Percentiles rank a stretch among this genome's conserved stretches.
These are phyloP conservation scores for Phaethornis superciliosus DNA, from an alignment of 2,113 vertebrate genomes.

Conservation along the genomic window DNA sequence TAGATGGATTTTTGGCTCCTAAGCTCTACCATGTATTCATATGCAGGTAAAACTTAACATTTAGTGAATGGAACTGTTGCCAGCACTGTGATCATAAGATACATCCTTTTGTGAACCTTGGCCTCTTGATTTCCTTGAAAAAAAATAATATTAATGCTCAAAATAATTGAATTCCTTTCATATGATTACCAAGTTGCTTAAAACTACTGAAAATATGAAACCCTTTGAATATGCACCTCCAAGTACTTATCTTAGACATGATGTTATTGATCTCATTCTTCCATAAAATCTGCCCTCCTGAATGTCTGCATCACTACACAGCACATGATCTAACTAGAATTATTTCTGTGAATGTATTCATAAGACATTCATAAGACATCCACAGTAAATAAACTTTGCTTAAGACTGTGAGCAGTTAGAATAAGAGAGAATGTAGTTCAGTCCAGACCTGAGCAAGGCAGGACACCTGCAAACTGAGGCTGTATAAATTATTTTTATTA, in stretches of 20 bases:
- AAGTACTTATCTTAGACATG: background rate
- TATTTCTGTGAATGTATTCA: background rate
- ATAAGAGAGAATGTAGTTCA: background rate
- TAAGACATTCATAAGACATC: background rate
- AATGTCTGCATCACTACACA: background rate
- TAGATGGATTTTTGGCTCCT: conserved; percentile 26
- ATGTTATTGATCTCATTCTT: background rate
- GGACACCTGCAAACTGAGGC: background rate
- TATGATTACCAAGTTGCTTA: background rate
- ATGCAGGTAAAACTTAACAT: background rate
- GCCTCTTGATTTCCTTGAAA: background rate
- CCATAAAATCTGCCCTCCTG: background rate
- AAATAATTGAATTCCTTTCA: background rate
- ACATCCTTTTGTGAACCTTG: background rate
- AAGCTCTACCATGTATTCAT: background rate
- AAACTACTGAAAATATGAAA: background rate
- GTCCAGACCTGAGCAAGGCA: background rate
- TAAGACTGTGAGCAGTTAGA: background rate
- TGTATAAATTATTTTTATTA: background rate
- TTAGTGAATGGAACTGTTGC: background rate
- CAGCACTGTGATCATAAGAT: background rate
- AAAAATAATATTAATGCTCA: background rate
- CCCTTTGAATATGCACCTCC: background rate
- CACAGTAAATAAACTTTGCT: background rate
- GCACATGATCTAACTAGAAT: background rate